These are phyloP conservation scores for Gadopsis bispinosus DNA, from an alignment of 2,797 vertebrate species.

Conservation along the genomic window DNA sequence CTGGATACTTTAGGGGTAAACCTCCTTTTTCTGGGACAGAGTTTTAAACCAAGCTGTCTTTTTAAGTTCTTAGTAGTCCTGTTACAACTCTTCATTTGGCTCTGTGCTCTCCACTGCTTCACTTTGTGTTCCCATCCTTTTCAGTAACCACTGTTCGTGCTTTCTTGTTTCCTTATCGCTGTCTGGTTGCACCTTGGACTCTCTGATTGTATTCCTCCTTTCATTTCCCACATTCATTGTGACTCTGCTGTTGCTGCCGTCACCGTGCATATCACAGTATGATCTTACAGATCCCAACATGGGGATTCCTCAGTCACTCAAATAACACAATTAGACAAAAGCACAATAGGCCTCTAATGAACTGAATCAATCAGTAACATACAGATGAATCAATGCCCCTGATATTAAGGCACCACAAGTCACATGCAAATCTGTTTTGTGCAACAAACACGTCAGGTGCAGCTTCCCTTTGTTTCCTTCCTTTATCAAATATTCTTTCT, in stretches of 20 bases:
- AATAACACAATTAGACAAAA: background rate
- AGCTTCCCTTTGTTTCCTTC: background rate
- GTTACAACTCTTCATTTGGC: constrained; percentile 15
- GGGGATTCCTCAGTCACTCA: background rate
- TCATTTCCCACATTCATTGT: background rate
- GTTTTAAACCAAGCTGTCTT: constrained; percentile 16
- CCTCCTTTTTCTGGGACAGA: background rate
- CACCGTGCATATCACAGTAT: background rate
- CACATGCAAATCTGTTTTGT: background rate
- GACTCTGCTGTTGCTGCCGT: background rate
- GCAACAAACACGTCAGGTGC: background rate
- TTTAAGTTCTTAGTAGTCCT: constrained; percentile 14
- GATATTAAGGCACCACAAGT: background rate
- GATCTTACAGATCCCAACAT: background rate
- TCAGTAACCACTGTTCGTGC: constrained; percentile 26
- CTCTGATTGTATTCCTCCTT: background rate
- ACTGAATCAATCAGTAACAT: background rate
- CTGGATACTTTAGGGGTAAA: background rate
- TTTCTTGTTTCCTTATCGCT: constrained; percentile 19
- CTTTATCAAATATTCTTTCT: background rate
- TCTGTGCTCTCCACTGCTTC: constrained; percentile 2
- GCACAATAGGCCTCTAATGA: background rate
- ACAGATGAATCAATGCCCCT: background rate
- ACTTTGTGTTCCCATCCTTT: constrained; percentile 12
- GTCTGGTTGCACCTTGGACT: constrained; percentile 5